Evolutionary conservation across 35 echinoderm and acorn worm genomes (phyloP).

Genomic region (Diadema setosum): DNA sequence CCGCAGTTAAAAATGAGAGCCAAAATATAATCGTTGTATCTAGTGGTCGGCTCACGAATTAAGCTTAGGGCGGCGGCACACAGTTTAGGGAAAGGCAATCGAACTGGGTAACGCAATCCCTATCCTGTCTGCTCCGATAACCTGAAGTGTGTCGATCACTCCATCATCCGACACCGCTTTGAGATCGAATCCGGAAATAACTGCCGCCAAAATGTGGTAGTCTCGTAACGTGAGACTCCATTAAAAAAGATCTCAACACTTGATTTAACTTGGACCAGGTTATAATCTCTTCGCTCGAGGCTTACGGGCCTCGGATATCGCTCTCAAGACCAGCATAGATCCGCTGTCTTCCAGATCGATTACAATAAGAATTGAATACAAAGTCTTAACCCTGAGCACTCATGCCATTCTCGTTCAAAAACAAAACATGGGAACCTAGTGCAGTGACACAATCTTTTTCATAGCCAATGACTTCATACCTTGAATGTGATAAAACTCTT

Average conservation of each 20-base stretch:
- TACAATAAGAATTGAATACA: not conserved
- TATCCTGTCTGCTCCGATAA: not conserved
- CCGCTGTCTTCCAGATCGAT: not conserved
- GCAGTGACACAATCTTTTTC: too few relatives aligned
- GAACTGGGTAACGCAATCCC: slow-evolving; percentile 5
- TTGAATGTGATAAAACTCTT: too few relatives aligned
- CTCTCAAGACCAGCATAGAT: slow-evolving; percentile 14
- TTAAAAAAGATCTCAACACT: slow-evolving; percentile 36
- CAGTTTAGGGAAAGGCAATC: not conserved
- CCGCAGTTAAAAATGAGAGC: slow-evolving; percentile 28
- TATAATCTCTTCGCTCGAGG: slow-evolving; percentile 18
- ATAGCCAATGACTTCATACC: too few relatives aligned
- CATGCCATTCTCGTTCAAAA: too few relatives aligned
- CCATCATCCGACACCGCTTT: slow-evolving; percentile 3
- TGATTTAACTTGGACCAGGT: slow-evolving; percentile 18
- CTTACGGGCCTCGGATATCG: slow-evolving; percentile 7
- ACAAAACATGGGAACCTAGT: too few relatives aligned
- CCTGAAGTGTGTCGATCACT: not conserved
- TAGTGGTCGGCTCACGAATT: slow-evolving; percentile 16
- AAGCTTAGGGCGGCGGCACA: slow-evolving; percentile 2
- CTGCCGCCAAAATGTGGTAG: slow-evolving; percentile 33
- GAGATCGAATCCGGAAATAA: slow-evolving; percentile 25
- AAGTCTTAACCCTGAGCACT: too few relatives aligned
- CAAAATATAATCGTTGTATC: slow-evolving; percentile 24
- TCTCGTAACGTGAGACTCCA: slow-evolving; percentile 17